Evolutionary conservation across 64 coral and sea anemone genomes (phyloP).

Genomic region (Orbicella faveolata): DNA sequence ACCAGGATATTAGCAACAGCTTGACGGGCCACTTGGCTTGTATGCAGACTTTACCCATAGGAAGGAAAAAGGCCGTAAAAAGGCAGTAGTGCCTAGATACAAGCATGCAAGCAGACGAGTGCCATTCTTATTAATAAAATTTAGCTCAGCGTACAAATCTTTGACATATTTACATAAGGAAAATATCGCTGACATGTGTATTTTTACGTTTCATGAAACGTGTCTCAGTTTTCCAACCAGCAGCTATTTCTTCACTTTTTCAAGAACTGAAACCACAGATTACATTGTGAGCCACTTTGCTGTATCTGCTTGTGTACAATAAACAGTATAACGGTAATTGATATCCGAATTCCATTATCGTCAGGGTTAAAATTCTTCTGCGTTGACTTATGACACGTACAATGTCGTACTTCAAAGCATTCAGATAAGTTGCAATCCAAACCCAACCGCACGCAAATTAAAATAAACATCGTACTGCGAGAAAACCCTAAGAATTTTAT

Average conservation of each 20-base stretch:
- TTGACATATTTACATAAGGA: neutral
- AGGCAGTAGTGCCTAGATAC: no score
- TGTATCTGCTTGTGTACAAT: neutral
- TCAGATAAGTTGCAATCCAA: no score
- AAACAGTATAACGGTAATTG: neutral
- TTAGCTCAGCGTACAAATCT: neutral
- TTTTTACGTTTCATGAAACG: neutral
- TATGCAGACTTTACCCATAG: no score
- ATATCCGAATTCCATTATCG: constrained; percentile 7
- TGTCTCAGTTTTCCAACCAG: neutral
- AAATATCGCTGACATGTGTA: neutral
- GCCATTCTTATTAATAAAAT: neutral
- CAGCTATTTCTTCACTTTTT: neutral
- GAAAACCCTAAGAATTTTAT: no score
- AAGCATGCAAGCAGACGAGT: no score
- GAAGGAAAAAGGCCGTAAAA: no score
- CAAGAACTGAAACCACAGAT: neutral
- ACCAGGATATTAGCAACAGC: no score
- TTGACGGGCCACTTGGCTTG: no score
- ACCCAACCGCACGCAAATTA: neutral
- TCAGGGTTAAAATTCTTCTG: neutral
- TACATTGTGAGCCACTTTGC: no score
- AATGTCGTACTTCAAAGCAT: constrained; percentile 1
- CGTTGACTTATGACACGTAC: neutral
- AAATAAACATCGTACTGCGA: neutral